phyloP scores from a whole-genome alignment of 2,113 vertebrate genomes.

The Hyaena hyaena region DNA sequence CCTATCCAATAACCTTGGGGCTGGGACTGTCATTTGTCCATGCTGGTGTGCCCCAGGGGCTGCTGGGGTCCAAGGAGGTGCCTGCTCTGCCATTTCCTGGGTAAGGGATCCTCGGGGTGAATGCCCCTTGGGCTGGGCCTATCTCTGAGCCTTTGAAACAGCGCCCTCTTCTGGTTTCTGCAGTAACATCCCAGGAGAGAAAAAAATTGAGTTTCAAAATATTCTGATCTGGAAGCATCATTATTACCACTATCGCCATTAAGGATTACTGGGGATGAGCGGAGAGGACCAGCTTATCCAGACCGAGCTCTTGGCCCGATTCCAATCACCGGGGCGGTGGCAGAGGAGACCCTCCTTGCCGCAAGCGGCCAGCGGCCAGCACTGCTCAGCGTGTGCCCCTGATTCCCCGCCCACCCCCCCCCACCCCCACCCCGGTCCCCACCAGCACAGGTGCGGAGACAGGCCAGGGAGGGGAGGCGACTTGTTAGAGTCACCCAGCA shows the following conservation, averaged over 20 bases:
- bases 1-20: not conserved
- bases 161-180: not conserved
- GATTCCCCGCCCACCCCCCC: too few species aligned
- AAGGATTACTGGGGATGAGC: not conserved
- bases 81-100: not conserved
- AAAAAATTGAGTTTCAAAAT: not conserved
- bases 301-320: fast-evolving
- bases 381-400: not conserved
- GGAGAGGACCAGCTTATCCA: not conserved
- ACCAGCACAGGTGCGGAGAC: not conserved
- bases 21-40: not conserved
- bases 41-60: not conserved
- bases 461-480: not conserved
- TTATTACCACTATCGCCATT: not conserved
- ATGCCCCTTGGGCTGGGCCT: not conserved
- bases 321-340: not conserved
- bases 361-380: fast-evolving
- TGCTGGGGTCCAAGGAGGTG: not conserved
- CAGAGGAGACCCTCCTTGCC: too few species aligned
- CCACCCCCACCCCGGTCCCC: too few species aligned
- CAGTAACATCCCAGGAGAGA: not conserved
- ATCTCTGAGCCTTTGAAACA: not conserved
- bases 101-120: not conserved
- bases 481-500: not conserved
- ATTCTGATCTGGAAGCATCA: not conserved